phyloP scores from a whole-genome alignment of 2,113 vertebrate genomes.

The Australoheros scitulus region DNA sequence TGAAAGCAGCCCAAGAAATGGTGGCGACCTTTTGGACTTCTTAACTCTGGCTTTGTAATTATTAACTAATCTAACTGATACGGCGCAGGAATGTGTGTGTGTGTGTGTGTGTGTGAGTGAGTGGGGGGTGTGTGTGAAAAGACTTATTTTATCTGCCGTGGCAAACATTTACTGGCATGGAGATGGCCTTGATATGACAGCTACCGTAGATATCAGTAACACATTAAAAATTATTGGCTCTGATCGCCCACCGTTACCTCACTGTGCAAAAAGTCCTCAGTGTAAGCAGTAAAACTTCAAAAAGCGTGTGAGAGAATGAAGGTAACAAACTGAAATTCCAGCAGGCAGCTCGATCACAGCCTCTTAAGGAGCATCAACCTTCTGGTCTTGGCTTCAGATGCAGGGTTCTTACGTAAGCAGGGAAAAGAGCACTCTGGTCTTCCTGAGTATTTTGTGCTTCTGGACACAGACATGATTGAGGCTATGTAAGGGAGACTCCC shows the following conservation, averaged over 20 bases:
- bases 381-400: conserved; percentile 1
- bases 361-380: conserved; percentile 17
- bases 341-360: not conserved
- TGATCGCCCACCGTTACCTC: conserved; percentile 10
- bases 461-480: conserved; percentile 14
- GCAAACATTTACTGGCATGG: conserved; percentile 41
- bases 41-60: conserved; percentile 11
- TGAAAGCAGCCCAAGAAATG: not conserved
- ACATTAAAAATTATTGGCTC: not conserved
- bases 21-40: not conserved
- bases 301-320: conserved; percentile 6
- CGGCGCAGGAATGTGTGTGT: not conserved
- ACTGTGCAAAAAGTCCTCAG: conserved; percentile 18
- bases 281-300: conserved; percentile 26
- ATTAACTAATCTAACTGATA: conserved; percentile 30
- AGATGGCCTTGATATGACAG: conserved; percentile 17
- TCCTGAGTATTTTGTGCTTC: conserved; percentile 24
- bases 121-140: not conserved
- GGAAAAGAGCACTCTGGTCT: conserved; percentile 8
- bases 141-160: conserved; percentile 20
- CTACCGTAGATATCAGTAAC: not conserved
- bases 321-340: conserved; percentile 1
- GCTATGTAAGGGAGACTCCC: conserved; percentile 50
- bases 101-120: too few species aligned
- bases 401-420: conserved; percentile 31